These are phyloP conservation scores for Synergus itoensis DNA, from an alignment of 2,888 invertebrate species.

Conservation along the genomic window DNA sequence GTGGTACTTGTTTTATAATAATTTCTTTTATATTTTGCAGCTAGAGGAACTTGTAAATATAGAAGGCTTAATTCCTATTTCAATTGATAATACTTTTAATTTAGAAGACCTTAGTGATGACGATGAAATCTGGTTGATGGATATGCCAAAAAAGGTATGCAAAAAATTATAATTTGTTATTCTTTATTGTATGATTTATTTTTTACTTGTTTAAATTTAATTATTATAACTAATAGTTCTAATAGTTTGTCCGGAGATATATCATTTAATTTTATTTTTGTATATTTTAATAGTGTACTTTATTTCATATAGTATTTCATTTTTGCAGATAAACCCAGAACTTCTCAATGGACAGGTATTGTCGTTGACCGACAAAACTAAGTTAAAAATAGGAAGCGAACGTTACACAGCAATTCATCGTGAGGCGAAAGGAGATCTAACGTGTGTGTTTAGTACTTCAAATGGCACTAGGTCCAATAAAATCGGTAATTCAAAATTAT, in stretches of 20 bases:
- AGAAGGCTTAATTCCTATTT: slow-evolving; percentile 42
- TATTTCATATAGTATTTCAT: not conserved
- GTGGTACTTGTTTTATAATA: not conserved
- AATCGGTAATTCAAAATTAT: slow-evolving; percentile 37
- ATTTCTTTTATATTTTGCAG: slow-evolving; percentile 43
- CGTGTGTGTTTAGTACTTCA: slow-evolving; percentile 54
- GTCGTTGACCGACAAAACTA: slow-evolving; percentile 54
- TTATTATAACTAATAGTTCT: too few species aligned
- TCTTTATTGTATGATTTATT: not conserved
- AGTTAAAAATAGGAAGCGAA: slow-evolving; percentile 54
- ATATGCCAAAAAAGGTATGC: slow-evolving; percentile 56
- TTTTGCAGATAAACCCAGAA: slow-evolving; percentile 52
- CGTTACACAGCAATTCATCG: slow-evolving; percentile 52
- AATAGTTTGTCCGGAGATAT: too few species aligned
- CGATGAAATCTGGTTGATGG: slow-evolving; percentile 58
- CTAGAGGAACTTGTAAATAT: slow-evolving; percentile 49
- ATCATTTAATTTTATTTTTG: not conserved
- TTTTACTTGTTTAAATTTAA: not conserved
- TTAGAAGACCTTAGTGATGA: slow-evolving; percentile 50
- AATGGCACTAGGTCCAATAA: slow-evolving; percentile 19
- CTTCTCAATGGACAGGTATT: slow-evolving; percentile 54
- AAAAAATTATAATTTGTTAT: not conserved
- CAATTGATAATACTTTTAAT: slow-evolving; percentile 46
- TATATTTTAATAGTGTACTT: not conserved
- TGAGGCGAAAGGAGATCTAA: slow-evolving; percentile 48